Evolutionary conservation across 2,113 vertebrate genomes (phyloP), one percentile per base, ranked within the genome.

Genomic region (Paraplagusia blochii): DNA sequence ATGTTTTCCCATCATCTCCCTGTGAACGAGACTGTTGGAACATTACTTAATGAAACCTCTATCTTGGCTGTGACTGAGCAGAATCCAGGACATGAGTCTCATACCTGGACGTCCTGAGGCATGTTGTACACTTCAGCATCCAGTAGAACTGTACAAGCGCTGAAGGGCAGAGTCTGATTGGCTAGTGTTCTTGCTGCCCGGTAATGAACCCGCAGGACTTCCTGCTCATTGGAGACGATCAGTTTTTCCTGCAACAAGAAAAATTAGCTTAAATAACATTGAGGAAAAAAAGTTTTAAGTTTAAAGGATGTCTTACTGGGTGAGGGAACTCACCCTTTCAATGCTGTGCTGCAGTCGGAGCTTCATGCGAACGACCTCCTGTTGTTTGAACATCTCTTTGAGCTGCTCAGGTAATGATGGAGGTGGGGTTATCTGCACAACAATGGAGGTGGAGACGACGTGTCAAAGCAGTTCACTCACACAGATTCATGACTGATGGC

Each of bases 291-390:
- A 38, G 2, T 4, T 29, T 2, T 29, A 4, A 29, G 22, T 4
- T 29, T 4, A 29, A 29, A 29, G 22, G 22, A 4, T 29, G 22
- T 2, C 22, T 6, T 29, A 4, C 3, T 4, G 6, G 22, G 22
- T 29, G 22, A 29, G 22, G 22, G 22, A 29, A 58, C 85, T 67
- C 81, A 98, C 97, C 92, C 97, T 91, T 85, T 99, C 97, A 49
- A 99, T 98, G 86, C 95, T 98, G 90, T 99, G 97, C 45, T 99
- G 97, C 22, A 98, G 90, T 50, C 96, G 92, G 0, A 99, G 89
- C 50, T 98, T 98, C 95, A 98, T 98, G n/a, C 97, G 94, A 42
- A 98, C 89, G 44, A 98, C 92, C 86, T 99, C 97, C 50, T 99
- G 97, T 43, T 98, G 95, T 80, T 95, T 95, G 86, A 99, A 99